Evolutionary conservation across 2,888 invertebrate species (phyloP), one percentile per base, ranked within the genome.

Genomic region (Lypha dubia): DNA sequence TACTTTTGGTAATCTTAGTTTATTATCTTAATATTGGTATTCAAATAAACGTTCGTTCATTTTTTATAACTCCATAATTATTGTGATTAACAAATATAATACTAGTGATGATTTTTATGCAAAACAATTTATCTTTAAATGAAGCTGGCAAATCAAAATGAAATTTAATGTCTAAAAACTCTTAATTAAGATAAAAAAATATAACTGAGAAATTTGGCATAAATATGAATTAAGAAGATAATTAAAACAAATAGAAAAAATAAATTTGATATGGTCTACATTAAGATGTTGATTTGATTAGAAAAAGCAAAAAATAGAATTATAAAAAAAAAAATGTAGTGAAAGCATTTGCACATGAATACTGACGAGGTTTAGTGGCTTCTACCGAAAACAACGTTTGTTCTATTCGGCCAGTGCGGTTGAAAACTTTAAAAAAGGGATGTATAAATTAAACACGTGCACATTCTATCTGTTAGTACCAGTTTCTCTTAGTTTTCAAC

Each of bases 21-120:
- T 38, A 74, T 11, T 28, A 15, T 51, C 22, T 49, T 49, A 74
- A 62, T 65, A 38, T 44, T 46, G 17, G 17, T 17, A 56, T 67
- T 73, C 13, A 38, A 73, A 24, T 51, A 15, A 62, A 24, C n/a
- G 7, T 13, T 28, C 38, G n/a, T 17, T 28, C n/a, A n/a, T n/a
- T 28, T 74, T 62, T 74, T 35, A 13, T 15, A 62, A 38, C 35
- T 7, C 0, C 15, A 56, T 70, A 13, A 60, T 60, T 22, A 46
- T 9, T 35, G 35, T 17, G 46, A 49, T 49, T 32, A 9, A 49
- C n/a, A 35, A 49, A 60, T 44, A 71, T 51, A 8, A 71, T 44
- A 32, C 46, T 73, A 60, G 32, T 32, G 22, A 60, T 60, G 32
- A 7, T 1, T 58, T 58, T 71, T 58, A 15, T 46, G 24, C 28